Evolutionary conservation across 2,888 invertebrate species (phyloP), one percentile per base, ranked within the genome.

Genomic region (Plagodis pulveraria): DNA sequence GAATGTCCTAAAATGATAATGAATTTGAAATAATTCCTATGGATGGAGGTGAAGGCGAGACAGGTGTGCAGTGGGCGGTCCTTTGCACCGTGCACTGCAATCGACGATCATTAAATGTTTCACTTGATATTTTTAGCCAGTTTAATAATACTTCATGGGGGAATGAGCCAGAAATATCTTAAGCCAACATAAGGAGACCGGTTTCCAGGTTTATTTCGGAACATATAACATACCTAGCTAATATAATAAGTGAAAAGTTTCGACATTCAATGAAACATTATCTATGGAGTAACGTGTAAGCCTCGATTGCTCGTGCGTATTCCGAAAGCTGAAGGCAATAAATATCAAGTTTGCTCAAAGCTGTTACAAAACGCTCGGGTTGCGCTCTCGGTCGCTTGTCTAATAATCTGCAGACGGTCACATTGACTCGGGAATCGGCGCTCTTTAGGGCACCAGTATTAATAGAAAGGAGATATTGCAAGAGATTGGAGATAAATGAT

Each of bases 261-360:
- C 69, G 60, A 69, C 65, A 77, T 61, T 65, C 66, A 68, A 66
- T 68, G 71, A 67, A 75, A 73, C 69, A 73, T 72, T 64, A 63
- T 69, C 60, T 62, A 69, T 77, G 56, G 52, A 56, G 74, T 81
- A 74, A 61, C 51, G 48, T 52, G 49, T 75, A 76, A 77, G 77
- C 78, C 79, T 81, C 72, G 70, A 80, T 79, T 77, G 77, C 76
- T 71, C 70, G 74, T 75, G 76, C 74, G 76, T 81, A 83, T 83
- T 83, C 82, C 79, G 81, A 84, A 86, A 85, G 81, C 79, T 80
- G 76, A 75, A 77, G 77, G 86, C 78, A 83, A 86, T 82, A 83
- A 82, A 84, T 88, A 86, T 83, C 82, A 83, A 82, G 86, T 87
- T 87, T 83, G 82, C 78, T 85, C 77, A 81, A 81, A 87, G 79